A percentile compares a stretch with the other conserved stretches of the same genome.
phyloP scores from a whole-genome alignment of 2,113 vertebrate species.

The Megaceryle maxima region DNA sequence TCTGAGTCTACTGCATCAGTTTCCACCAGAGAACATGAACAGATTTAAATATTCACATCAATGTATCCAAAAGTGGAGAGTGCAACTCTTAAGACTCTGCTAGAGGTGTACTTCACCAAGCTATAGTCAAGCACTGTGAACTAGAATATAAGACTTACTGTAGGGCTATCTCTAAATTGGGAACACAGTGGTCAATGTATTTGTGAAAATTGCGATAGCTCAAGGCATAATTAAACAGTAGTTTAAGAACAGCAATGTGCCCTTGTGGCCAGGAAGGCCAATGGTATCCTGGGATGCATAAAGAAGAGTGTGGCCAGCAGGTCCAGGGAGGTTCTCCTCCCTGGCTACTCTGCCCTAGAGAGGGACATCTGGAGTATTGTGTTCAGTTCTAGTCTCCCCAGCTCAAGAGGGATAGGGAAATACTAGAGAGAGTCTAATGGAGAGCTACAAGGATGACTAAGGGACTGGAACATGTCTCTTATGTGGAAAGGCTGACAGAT shows the following conservation, averaged over 20 bases:
- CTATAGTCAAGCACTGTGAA: background rate
- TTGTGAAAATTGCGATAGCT: background rate
- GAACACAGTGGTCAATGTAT: background rate
- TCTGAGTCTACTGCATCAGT: background rate
- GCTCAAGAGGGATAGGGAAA: too few relatives aligned
- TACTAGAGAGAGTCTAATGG: too few relatives aligned
- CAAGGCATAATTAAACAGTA: background rate
- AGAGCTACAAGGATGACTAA: too few relatives aligned
- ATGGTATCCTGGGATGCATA: too few relatives aligned
- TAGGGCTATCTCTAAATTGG: background rate
- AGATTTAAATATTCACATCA: background rate
- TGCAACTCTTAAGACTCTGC: accelerated
- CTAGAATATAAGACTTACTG: background rate
- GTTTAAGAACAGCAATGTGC: background rate
- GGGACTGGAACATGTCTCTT: too few relatives aligned
- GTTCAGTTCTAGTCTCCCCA: too few relatives aligned
- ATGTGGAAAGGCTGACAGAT: too few relatives aligned
- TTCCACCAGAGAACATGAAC: background rate
- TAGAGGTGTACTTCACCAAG: background rate
- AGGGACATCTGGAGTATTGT: too few relatives aligned
- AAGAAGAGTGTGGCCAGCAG: too few relatives aligned
- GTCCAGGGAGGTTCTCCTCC: too few relatives aligned
- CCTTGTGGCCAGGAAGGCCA: too few relatives aligned
- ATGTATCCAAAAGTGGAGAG: background rate
- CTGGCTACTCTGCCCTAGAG: too few relatives aligned